Evolutionary conservation across 2,113 vertebrate species (phyloP), one percentile per base, ranked within the genome.

Genomic region (Montifringilla adamsi): DNA sequence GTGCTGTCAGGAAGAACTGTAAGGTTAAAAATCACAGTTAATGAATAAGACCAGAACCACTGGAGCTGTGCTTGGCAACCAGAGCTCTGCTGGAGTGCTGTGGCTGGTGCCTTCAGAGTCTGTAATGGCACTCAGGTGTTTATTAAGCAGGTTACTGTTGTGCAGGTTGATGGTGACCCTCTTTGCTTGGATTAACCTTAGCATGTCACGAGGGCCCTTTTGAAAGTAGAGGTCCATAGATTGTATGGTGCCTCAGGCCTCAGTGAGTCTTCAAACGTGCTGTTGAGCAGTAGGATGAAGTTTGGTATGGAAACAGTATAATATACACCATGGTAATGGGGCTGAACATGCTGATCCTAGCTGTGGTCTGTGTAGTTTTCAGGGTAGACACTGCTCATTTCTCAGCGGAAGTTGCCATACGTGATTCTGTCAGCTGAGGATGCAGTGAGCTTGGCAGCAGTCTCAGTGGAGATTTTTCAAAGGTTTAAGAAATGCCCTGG

Each of bases 1-100:
- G 84, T 84, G 78, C 73, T 93, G 84, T 70, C 93, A 58, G 35
- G 83, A 68, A 53, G 73, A 90, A 90, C 41, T 72, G 56, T 14
- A 41, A 83, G 53, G 82, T 76, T 90, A 73, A 82, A 93, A 91
- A 64, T 35, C 41, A 76, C 26, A 9, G n/a, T 72, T 41, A 64
- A 44, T 91, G 28, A 75, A 12, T 82, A 74, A 62, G 28, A 53
- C 15, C 26, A n/a, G 72, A 70, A 11, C 12, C 31, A 58, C 44
- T 47, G 30, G 24, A 67, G 26, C 35, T 69, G 70, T 16, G 5
- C 27, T 41, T 79, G 39, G 39, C 59, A 55, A 1, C 21, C n/a
- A 35, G 53, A 49, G 27, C 83, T 90, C 37, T 56, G 15, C 5
- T 27, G 1, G 62, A 11, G 3, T 67, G 82, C 47, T 63, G 20